phyloP scores from a whole-genome alignment of 2,888 invertebrate species.

The Dioctria rufipes region DNA sequence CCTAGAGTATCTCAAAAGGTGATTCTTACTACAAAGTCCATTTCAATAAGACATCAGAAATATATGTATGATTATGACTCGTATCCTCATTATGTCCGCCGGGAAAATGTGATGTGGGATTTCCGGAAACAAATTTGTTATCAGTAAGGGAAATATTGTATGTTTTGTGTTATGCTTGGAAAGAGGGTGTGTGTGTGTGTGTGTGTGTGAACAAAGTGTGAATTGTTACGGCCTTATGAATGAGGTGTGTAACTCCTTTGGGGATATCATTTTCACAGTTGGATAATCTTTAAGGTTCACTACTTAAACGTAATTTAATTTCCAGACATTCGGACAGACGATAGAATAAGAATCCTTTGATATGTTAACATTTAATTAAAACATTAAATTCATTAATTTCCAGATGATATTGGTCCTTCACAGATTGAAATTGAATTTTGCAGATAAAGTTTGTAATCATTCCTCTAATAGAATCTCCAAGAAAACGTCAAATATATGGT shows the following conservation, averaged over 20 bases:
- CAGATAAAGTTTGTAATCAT: too few relatives aligned
- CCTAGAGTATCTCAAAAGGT: conserved; percentile 25
- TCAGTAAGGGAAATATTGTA: conserved; percentile 9
- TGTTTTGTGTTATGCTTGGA: conserved; percentile 5
- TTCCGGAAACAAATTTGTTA: conserved; percentile 31
- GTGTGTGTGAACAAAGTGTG: conserved; percentile 11
- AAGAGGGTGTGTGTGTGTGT: neutral
- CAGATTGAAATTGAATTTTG: too few relatives aligned
- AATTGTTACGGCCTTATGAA: neutral
- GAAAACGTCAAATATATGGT: too few relatives aligned
- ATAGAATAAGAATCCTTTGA: too few relatives aligned
- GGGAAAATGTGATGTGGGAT: neutral
- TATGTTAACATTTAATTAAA: too few relatives aligned
- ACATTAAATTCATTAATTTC: too few relatives aligned
- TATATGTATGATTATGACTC: conserved; percentile 45
- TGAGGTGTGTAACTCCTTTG: neutral
- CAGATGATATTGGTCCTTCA: too few relatives aligned
- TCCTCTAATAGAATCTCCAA: too few relatives aligned
- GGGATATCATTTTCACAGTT: too few relatives aligned
- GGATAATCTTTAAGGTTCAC: too few relatives aligned
- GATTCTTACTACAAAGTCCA: conserved; percentile 48
- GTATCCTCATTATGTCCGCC: neutral
- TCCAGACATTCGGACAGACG: too few relatives aligned
- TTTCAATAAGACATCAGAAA: conserved; percentile 52
- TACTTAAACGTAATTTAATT: too few relatives aligned